Base-by-base conservation (phyloP, 2,113 vertebrate genomes). In the Narcine bancroftii region DNA sequence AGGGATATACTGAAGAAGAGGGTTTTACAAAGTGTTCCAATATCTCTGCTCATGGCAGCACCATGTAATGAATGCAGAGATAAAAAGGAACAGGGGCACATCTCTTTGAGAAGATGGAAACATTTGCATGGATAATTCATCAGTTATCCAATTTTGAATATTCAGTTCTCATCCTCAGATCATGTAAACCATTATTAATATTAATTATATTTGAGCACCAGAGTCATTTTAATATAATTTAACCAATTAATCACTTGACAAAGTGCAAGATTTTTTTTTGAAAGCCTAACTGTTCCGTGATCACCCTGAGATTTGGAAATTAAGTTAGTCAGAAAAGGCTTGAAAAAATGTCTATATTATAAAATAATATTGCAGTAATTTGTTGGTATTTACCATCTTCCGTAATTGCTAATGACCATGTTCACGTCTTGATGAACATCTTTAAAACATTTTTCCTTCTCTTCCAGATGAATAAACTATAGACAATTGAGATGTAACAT, bases 161-260 rank as follows among this genome's bases (percentile, higher is more conserved):
- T 91, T 91, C 89, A 91, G 65, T 69, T 63, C 65, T 91, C 89
- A 91, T 69, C 42, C 65, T 66, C 39, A 29, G 36, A 91, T 69
- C 63, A 33, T 91, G 89, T 91, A 71, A 91, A 91, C 89, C 89
- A 91, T 91, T 91, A 91, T 69, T 91, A 66, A 66, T 91, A 91
- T 91, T 91, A 91, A 91, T 91, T 91, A 71, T 91, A 69, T 91
- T 69, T 66, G 63, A 45, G 63, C 63, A 69, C 36, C 42, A 91
- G 63, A 33, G 60, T 60, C 63, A 71, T 69, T 91, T 87, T 36
- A 69, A 33, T 71, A 71, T 45, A 42, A 91, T 45, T 91, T 66
- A 91, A 91, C 89, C 89, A 91, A 91, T 91, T 91, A 91, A 91
- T 91, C 89, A 91, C 89, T 91, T 91, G 63, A 91, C 36, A 71